phyloP scores from a whole-genome alignment of 2,888 invertebrate genomes.

The Netelia melanura region DNA sequence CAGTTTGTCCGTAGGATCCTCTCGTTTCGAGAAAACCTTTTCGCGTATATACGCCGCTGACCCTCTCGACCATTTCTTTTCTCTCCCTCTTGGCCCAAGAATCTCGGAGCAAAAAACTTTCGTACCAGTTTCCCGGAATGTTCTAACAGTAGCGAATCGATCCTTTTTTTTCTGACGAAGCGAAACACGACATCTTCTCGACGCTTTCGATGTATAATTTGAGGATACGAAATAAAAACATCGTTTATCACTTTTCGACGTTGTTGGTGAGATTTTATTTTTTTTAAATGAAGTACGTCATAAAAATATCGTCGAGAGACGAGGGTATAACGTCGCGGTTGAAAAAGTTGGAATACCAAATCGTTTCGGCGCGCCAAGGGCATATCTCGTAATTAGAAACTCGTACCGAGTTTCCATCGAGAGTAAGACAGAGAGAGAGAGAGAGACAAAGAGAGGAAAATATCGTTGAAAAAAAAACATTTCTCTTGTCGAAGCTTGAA shows the following conservation, averaged over 20 bases:
- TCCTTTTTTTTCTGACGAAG: no score
- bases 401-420: conserved; percentile 1
- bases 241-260: background rate
- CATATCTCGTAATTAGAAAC: conserved; percentile 61
- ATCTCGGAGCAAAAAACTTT: background rate
- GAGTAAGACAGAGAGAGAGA: background rate
- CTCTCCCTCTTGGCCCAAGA: background rate
- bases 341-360: conserved; percentile 65
- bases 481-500: conserved; percentile 15
- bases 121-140: background rate
- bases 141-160: background rate
- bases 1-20: conserved; percentile 61
- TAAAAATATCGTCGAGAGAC: background rate
- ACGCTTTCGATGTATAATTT: background rate
- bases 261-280: background rate
- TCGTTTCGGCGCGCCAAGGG: conserved; percentile 27
- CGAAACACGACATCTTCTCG: no score
- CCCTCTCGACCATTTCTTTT: conserved; percentile 16
- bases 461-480: conserved; percentile 26
- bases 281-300: background rate
- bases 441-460: conserved; percentile 39
- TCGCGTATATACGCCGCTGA: conserved; percentile 13
- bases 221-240: background rate
- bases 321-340: conserved; percentile 10
- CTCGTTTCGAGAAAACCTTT: conserved; percentile 54